These are phyloP conservation scores for Mesorhabditis belari DNA, from an alignment of 2,888 invertebrate genomes.

Conservation along the genomic window DNA sequence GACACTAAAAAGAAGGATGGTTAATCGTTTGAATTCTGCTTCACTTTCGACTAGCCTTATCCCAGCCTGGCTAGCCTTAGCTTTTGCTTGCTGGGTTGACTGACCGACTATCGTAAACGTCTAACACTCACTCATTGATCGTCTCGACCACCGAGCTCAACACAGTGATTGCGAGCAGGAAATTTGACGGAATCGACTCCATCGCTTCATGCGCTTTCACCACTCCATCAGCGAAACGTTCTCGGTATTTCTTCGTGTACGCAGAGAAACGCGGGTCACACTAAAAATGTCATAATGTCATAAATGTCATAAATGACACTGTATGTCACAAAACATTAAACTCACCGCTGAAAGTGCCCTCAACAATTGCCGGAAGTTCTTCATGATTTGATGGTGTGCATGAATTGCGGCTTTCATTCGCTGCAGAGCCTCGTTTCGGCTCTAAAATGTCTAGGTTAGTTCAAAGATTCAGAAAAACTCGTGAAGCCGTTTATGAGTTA, in stretches of 20 bases:
- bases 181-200: slow-evolving; percentile 8
- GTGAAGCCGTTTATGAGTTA: no score
- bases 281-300: slow-evolving; percentile 7
- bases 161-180: background rate
- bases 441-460: no score
- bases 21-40: no score
- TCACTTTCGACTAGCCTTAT: no score
- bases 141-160: background rate
- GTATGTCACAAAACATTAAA: background rate
- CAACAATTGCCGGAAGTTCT: slow-evolving; percentile 26
- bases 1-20: slow-evolving; percentile 10
- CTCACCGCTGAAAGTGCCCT: slow-evolving; percentile 15
- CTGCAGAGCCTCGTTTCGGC: slow-evolving; percentile 16
- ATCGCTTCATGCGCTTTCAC: slow-evolving; percentile 17
- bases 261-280: slow-evolving; percentile 14
- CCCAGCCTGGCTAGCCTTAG: no score
- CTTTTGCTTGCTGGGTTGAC: no score
- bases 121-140: background rate
- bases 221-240: slow-evolving; percentile 26
- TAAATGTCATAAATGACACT: background rate
- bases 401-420: slow-evolving; percentile 19
- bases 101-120: background rate
- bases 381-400: slow-evolving; percentile 28
- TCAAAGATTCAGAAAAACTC: no score
- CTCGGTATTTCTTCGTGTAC: slow-evolving; percentile 20